Base-by-base conservation (phyloP, 2,888 invertebrate genomes). In the Lithophane socia region DNA sequence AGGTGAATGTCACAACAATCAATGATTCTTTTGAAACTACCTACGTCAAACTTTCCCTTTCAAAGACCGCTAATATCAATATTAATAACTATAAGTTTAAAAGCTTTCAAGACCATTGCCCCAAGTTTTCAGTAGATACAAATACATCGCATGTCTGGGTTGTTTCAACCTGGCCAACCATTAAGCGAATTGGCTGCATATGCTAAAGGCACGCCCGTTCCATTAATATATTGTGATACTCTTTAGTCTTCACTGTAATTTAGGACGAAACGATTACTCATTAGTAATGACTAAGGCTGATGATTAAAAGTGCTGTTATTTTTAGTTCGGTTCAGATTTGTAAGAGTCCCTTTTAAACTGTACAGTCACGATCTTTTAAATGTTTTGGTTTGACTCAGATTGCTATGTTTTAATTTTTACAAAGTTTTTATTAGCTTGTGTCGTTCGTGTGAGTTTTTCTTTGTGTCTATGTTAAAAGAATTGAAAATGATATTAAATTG, bases 151-250 rank as follows among this genome's bases (percentile, higher is more conserved):
- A 74, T 80, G 82, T 78, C 81, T 88, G 88, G 77, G 42, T 73
- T 75, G 64, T 76, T 82, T 87, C 82, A 87, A 84, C 70, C 56
- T 56, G 69, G n/a, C 65, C 54, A 10, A 79, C 71, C 71, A 84
- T 88, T 86, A 88, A 49, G 69, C 67, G 75, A 78, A 86, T 81
- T 84, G 87, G 63, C 58, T 77, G 81, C 85, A 83, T 61, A 77
- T 73, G 79, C 73, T 60, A 65, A 63, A 76, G 75, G 61, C 76
- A 52, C 75, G 73, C 71, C 83, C 21, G 75, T 16, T 69, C 76
- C 73, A 74, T 80, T 73, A 81, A 78, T 85, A 75, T 71, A 85
- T 71, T 44, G 76, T 73, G 85, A 80, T 77, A 76, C 71, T 47
- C 47, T 78, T 73, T 21, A 73, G 42, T 67, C 61, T 79, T 75